Evolutionary conservation across 2,797 vertebrate genomes (phyloP), one percentile per base, ranked within the genome.

Genomic region (Pipistrellus pipistrellus): DNA sequence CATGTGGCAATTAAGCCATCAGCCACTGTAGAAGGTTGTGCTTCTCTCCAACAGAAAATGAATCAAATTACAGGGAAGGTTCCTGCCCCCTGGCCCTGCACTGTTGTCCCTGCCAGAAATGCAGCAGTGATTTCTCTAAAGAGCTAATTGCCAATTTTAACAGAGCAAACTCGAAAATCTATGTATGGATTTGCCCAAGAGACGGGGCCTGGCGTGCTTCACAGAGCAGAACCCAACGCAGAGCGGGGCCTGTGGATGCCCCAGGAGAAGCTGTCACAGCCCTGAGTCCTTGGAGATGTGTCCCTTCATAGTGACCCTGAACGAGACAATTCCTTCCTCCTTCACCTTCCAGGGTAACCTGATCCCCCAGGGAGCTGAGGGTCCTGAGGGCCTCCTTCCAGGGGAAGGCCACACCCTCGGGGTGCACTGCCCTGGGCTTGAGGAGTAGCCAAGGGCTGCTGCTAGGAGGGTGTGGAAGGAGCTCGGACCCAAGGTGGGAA

Each of bases 1-100:
- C 83, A 95, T 17, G n/a, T 94, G 83, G 95, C 96, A 97, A 97
- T 97, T 97, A 97, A 96, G 90, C 96, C 94, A 96, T 97, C 97
- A 97, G 82, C 93, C 66, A 8, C 35, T 8, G 38, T 44, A 83
- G 88, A 94, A 95, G 68, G 66, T 41, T 17, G 23, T 46, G 53
- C 72, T 92, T 90, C 84, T 69, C 44, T 86, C 89, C 72, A 84
- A 84, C 14, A 95, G 89, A 96, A 93, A 90, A 96, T 90, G 91
- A 92, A 95, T 95, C 88, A 96, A 97, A 97, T 96, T 96, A 88
- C 48, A 95, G 93, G 93, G 95, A 62, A 84, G 72, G n/a, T 71
- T 93, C 82, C 88, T 84, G 83, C 23, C 41, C 68, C 9, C 17
- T 27, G 44, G 57, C 57, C 41, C 55, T 27, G 18, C 78, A 21